A percentile compares a stretch with the other conserved stretches of the same genome.
These are phyloP conservation scores for Craseonycteris thonglongyai DNA, from an alignment of 2,113 vertebrate genomes.

Conservation along the genomic window DNA sequence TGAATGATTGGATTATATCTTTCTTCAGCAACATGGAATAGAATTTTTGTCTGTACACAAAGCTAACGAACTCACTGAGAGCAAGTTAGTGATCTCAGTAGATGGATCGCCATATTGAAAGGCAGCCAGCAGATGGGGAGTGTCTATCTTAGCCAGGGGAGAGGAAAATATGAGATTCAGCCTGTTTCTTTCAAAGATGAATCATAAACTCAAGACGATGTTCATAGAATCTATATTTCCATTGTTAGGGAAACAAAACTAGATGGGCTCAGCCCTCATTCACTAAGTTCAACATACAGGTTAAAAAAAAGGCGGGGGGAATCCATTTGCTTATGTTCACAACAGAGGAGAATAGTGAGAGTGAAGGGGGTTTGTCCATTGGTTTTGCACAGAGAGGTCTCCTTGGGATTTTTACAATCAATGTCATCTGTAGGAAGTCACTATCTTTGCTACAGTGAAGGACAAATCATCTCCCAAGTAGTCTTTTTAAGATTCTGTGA, in stretches of 20 bases:
- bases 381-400: conserved; percentile 23
- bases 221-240: not conserved
- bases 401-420: conserved; percentile 5
- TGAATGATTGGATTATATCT: not conserved
- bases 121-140: not conserved
- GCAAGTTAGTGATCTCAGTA: not conserved
- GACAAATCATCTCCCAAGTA: conserved; percentile 10
- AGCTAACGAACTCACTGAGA: not conserved
- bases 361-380: not conserved
- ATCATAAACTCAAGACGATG: not conserved
- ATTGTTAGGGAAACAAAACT: not conserved
- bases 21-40: not conserved
- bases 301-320: not conserved
- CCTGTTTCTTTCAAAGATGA: conserved; percentile 1
- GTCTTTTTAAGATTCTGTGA: conserved; percentile 26
- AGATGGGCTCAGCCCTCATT: not conserved
- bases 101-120: not conserved
- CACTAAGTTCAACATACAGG: not conserved
- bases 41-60: not conserved
- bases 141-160: not conserved
- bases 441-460: conserved; percentile 35
- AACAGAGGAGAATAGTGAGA: not conserved
- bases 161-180: not conserved
- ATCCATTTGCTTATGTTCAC: not conserved
- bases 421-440: not conserved